Evolutionary conservation across 2,113 vertebrate genomes (phyloP).

Genomic region (Podarcis raffonei): DNA sequence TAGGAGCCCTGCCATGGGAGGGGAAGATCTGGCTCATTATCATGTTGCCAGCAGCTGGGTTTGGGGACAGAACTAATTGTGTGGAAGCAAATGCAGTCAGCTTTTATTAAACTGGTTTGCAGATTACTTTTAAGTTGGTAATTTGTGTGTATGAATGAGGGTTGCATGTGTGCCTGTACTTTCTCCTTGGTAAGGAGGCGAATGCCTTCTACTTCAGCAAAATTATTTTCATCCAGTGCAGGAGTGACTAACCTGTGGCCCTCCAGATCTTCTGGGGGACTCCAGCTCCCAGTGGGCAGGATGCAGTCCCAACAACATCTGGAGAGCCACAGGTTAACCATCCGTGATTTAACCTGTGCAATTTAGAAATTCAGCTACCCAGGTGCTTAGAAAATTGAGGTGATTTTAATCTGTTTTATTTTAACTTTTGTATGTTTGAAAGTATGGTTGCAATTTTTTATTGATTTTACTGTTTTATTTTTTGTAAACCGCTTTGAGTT

Average conservation of each 20-base stretch:
- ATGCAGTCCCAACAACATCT: too few relatives aligned
- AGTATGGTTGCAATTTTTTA: too few relatives aligned
- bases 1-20: constrained; percentile 69
- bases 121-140: constrained; percentile 59
- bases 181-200: neutral
- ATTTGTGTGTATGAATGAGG: neutral
- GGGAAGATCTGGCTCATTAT: constrained; percentile 72
- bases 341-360: too few relatives aligned
- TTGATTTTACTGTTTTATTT: too few relatives aligned
- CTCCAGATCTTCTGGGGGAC: too few relatives aligned
- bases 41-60: constrained; percentile 68
- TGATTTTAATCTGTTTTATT: too few relatives aligned
- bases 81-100: constrained; percentile 72
- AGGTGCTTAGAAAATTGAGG: too few relatives aligned
- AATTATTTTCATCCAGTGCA: neutral
- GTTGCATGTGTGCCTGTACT: neutral
- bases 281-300: too few relatives aligned
- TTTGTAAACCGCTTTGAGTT: too few relatives aligned
- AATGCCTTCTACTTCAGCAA: neutral
- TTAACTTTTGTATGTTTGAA: too few relatives aligned
- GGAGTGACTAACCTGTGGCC: neutral
- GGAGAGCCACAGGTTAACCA: too few relatives aligned
- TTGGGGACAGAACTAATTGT: constrained; percentile 72
- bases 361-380: too few relatives aligned
- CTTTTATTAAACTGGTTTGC: constrained; percentile 73